phyloP scores from a whole-genome alignment of 2,113 vertebrate genomes.

The Platysternon megacephalum region DNA sequence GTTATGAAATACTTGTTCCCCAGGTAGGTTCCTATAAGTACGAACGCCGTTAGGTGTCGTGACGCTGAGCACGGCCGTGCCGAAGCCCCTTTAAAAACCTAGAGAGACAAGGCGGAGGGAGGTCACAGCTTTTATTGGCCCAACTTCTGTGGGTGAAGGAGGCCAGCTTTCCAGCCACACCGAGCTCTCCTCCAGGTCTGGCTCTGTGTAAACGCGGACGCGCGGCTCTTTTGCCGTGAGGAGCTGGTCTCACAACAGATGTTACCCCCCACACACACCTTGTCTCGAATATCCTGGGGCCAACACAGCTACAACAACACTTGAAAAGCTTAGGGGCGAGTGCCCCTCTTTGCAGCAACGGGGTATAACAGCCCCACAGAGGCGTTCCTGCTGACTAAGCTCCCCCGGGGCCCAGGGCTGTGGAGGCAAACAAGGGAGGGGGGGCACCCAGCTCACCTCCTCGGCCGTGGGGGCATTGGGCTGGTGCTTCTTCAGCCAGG shows the following conservation, averaged over 20 bases:
- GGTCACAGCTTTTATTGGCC: background rate
- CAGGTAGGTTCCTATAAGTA: background rate
- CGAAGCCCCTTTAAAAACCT: background rate
- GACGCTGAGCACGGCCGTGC: no score
- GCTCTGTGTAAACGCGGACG: no score
- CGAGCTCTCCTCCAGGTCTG: no score
- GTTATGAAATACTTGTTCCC: background rate
- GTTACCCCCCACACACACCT: background rate
- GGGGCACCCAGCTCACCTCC: slow-evolving; percentile 75
- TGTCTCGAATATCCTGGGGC: background rate
- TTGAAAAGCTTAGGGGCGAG: background rate
- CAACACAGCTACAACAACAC: background rate
- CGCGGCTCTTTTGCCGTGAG: background rate
- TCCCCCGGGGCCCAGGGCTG: background rate
- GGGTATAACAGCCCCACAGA: no score
- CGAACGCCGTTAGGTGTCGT: no score
- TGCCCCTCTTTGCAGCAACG: background rate
- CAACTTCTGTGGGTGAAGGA: background rate
- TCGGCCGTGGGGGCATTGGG: slow-evolving; percentile 82
- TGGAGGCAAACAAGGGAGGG: background rate
- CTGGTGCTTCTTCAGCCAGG: slow-evolving; percentile 93
- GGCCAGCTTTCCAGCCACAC: no score
- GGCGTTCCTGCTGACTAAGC: background rate
- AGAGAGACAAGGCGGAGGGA: background rate
- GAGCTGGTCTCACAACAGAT: background rate